Base-by-base conservation (phyloP, 2,797 vertebrate species). In the Margarornis squamiger region DNA sequence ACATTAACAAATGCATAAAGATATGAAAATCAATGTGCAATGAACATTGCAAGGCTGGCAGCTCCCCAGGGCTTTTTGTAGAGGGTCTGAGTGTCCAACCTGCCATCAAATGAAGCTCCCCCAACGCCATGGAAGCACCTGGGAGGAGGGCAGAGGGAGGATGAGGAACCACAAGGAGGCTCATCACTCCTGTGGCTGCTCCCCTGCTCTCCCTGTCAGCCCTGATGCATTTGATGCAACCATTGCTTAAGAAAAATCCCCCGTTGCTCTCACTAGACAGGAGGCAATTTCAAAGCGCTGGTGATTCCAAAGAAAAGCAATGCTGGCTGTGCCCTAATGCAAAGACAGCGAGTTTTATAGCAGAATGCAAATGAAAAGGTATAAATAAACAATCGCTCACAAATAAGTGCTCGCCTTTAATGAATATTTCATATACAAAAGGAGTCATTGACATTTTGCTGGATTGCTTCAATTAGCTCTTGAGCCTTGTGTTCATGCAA, bases 401-500 rank as follows among this genome's bases (percentile, higher is more conserved):
- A 34, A 83, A 95, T 51, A 72, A 63, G 68, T 73, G 89, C 75
- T 92, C 2, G 76, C 85, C 86, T 70, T 92, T 73, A 81, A 97
- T 97, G 77, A 97, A 97, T 97, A 97, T 97, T 98, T 97, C 96
- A 97, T 96, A 83, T 26, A 91, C 93, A 89, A 61, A 89, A 93
- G 96, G 95, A 97, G 95, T 84, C 62, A 84, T 92, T 97, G 98
- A 96, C 97, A 97, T 97, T 97, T 98, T 98, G 98, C 97, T 97
- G 96, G 97, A 98, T 98, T 96, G 93, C 97, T 97, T 97, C 98
- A 98, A 97, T 98, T 98, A 98, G 97, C 96, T 93, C 73, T 76
- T 48, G 67, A 96, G 95, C 95, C 95, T 97, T 75, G 3, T 94
- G 93, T 88, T 96, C 95, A 26, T 84, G 96, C 96, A 97, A 97